Conservation (phyloP, 2,888 invertebrate genomes). For the Campoplex capitator region DNA sequence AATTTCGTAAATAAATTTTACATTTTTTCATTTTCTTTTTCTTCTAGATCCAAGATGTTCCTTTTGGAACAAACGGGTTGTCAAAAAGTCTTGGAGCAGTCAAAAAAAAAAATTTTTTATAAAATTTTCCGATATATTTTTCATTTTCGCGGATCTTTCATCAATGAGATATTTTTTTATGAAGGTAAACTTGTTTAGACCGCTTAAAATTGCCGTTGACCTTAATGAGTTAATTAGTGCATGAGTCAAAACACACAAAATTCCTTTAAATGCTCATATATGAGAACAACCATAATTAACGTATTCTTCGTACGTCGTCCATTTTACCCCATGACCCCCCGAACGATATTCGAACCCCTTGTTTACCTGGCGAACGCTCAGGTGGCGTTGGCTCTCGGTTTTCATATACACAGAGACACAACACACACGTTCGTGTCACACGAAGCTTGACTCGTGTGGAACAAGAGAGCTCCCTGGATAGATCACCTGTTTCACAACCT, state of each 20-base stretch:
- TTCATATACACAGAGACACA: background rate
- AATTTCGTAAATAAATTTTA: too few species aligned
- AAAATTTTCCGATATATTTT: background rate
- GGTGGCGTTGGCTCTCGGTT: slow-evolving; percentile 60
- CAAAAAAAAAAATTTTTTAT: too few species aligned
- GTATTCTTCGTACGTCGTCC: background rate
- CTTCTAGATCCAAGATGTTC: too few species aligned
- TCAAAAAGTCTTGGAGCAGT: too few species aligned
- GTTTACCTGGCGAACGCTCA: slow-evolving; percentile 64
- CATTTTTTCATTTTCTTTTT: too few species aligned
- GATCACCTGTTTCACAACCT: slow-evolving; percentile 84
- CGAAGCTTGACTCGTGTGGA: background rate
- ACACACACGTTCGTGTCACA: slow-evolving; percentile 1
- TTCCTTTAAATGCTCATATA: background rate
- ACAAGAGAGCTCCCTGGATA: slow-evolving; percentile 33
- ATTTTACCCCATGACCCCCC: slow-evolving; percentile 30
- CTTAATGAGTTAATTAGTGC: background rate
- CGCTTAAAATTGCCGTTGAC: background rate
- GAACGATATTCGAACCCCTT: slow-evolving; percentile 7
- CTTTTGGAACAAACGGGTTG: too few species aligned
- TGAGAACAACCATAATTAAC: background rate
- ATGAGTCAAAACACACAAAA: background rate
- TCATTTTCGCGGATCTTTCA: background rate
- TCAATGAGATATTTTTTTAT: background rate
- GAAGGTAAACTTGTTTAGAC: background rate